Evolutionary conservation across 2,797 vertebrate species (phyloP).

Genomic region (Sebastes itinus): DNA sequence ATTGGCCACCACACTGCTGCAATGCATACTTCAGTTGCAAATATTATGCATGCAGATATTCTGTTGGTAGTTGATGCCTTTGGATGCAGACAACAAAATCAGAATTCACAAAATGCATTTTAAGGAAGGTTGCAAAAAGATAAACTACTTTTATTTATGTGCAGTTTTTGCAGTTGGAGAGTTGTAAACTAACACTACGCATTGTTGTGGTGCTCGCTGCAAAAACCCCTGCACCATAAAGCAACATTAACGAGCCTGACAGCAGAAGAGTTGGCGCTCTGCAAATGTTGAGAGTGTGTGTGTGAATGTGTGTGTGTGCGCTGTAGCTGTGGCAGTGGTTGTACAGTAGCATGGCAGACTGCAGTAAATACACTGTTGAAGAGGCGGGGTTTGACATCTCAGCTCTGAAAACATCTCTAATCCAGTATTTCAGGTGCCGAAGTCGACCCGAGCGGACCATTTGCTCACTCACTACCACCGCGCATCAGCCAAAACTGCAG

Average conservation of each 20-base stretch:
- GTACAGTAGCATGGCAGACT: constrained; percentile 75
- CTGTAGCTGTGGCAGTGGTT: constrained; percentile 50
- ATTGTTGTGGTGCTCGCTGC: constrained; percentile 37
- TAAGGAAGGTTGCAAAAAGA: neutral
- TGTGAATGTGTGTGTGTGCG: constrained; percentile 1
- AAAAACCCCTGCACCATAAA: constrained; percentile 54
- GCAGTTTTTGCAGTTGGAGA: constrained; percentile 12
- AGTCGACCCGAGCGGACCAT: constrained; percentile 65
- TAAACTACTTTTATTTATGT: neutral
- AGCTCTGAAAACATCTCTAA: constrained; percentile 81
- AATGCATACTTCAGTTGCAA: neutral
- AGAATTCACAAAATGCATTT: neutral
- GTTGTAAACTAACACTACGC: constrained; percentile 5
- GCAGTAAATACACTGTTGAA: constrained; percentile 78
- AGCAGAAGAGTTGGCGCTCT: constrained; percentile 56
- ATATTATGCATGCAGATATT: neutral
- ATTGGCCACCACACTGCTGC: constrained; percentile 1
- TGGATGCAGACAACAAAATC: neutral
- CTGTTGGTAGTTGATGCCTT: neutral
- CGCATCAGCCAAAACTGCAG: constrained; percentile 47
- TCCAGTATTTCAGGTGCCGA: constrained; percentile 86
- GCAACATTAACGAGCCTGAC: constrained; percentile 58
- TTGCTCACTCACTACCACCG: constrained; percentile 60
- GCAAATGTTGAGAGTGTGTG: constrained; percentile 35
- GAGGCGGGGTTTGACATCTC: constrained; percentile 84